A percentile compares a stretch with the other conserved stretches of the same genome.
Conservation (phyloP, 1,140 invertebrate genomes). For the Nymphalis io region DNA sequence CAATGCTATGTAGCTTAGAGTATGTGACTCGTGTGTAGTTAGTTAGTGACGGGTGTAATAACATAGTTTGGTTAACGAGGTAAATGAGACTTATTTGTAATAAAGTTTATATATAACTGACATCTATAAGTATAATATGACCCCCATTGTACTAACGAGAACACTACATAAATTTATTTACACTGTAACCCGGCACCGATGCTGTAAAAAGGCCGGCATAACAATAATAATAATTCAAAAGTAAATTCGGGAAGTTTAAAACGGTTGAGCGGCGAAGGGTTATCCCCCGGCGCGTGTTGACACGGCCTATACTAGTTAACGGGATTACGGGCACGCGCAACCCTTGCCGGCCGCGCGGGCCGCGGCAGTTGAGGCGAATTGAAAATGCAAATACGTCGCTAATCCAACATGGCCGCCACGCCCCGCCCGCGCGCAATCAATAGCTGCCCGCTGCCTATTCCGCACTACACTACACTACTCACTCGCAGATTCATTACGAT, state of each 20-base stretch:
- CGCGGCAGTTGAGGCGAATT: slow-evolving; percentile 48
- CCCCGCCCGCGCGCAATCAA: slow-evolving; percentile 25
- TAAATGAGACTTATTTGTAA: background rate
- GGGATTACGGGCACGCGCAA: slow-evolving; percentile 51
- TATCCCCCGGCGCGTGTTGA: slow-evolving; percentile 35
- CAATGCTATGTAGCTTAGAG: too few species aligned
- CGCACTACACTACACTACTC: background rate
- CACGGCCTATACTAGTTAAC: slow-evolving; percentile 47
- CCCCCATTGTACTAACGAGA: slow-evolving; percentile 10
- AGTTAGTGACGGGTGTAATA: background rate
- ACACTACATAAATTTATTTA: slow-evolving; percentile 27
- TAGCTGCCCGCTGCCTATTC: slow-evolving; percentile 17
- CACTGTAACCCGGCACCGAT: slow-evolving; percentile 29
- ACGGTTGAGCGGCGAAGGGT: slow-evolving; percentile 28
- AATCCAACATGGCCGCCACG: slow-evolving; percentile 61
- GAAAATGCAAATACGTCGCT: slow-evolving; percentile 68
- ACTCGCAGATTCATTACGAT: slow-evolving; percentile 34
- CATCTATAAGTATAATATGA: background rate
- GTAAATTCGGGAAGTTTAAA: slow-evolving; percentile 47
- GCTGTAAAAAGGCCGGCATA: slow-evolving; percentile 19
- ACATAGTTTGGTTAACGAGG: background rate
- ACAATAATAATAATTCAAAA: slow-evolving; percentile 47
- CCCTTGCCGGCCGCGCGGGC: slow-evolving; percentile 53
- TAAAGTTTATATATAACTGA: slow-evolving; percentile 1
- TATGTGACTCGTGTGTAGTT: too few species aligned